Conservation (phyloP, 2,888 invertebrate genomes). For the Napeogenes inachia region DNA sequence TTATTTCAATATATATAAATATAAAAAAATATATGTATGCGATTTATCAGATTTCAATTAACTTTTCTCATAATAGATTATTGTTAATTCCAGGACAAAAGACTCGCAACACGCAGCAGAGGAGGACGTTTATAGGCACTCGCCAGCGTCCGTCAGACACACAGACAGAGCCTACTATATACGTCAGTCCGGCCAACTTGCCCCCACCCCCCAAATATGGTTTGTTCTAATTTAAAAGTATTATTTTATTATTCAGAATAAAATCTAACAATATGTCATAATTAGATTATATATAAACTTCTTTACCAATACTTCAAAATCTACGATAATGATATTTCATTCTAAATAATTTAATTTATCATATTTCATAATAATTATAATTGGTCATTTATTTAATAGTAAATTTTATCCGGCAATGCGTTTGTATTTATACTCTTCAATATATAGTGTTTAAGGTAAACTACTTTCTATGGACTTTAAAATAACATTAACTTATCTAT, state of each 20-base stretch:
- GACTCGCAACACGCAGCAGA: slow-evolving; percentile 69
- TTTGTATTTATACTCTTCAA: too few species aligned
- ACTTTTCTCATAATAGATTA: background rate
- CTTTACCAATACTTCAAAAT: too few species aligned
- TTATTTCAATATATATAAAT: too few species aligned
- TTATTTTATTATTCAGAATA: too few species aligned
- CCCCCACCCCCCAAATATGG: slow-evolving; percentile 74
- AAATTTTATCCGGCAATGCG: background rate
- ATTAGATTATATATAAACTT: too few species aligned
- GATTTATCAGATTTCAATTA: too few species aligned
- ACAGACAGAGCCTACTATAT: slow-evolving; percentile 58
- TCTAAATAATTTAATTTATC: background rate
- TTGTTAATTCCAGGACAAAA: slow-evolving; percentile 67
- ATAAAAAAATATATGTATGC: background rate
- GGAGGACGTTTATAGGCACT: slow-evolving; percentile 57
- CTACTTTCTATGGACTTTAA: too few species aligned
- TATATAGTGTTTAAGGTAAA: too few species aligned
- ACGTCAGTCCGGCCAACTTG: slow-evolving; percentile 66
- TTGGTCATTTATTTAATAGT: background rate
- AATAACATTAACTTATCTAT: too few species aligned
- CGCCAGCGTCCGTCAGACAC: slow-evolving; percentile 50
- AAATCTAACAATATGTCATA: too few species aligned
- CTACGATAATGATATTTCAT: background rate
- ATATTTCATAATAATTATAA: slow-evolving; percentile 7
- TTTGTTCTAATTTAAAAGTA: slow-evolving; percentile 34